Base-by-base conservation (phyloP, 2,113 vertebrate species). In the Pluvialis apricaria region DNA sequence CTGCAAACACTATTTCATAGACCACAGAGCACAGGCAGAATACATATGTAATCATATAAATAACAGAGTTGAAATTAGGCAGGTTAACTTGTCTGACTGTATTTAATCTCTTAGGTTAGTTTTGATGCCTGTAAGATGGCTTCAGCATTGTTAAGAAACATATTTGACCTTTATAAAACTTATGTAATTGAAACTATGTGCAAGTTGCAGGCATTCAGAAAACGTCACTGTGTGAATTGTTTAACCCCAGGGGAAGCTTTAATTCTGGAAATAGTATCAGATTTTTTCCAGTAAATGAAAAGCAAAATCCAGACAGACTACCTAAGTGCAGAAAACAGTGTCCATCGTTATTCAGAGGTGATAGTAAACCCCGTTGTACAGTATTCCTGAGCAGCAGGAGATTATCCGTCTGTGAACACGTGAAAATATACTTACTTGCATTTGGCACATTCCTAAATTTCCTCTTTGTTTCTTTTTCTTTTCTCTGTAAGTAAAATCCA, bases 251-350 rank as follows among this genome's bases (percentile, higher is more conserved):
- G 78, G 87, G 93, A 93, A 58, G 61, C 58, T 87, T 40, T 82
- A 25, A 82, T 82, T 96, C 84, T 1, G 9, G 89, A 82, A 85
- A 66, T 70, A 24, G 73, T 45, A 42, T 72, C 57, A 42, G 47
- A 21, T 68, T 86, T 78, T 88, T 92, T 82, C 92, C 78, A 70
- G 85, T 96, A 95, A 88, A 90, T 58, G 84, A 82, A 73, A 95
- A 96, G 58, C 21, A 81, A 61, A 92, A 82, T 90, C 87, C 90
- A 88, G 84, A 71, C 17, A 75, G 34, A 4, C 64, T 83, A 22
- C 71, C 12, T 8, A 18, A 85, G 75, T 47, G 47, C 57, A 68
- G 60, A 71, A 54, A 64, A 9, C 72, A 26, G 36, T 13, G n/a
- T 42, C 84, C 10, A 1, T 79, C 78, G 71, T 69, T 52, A 47